Evolutionary conservation across 1,140 invertebrate genomes (phyloP).

Genomic region (Aphis gossypii): DNA sequence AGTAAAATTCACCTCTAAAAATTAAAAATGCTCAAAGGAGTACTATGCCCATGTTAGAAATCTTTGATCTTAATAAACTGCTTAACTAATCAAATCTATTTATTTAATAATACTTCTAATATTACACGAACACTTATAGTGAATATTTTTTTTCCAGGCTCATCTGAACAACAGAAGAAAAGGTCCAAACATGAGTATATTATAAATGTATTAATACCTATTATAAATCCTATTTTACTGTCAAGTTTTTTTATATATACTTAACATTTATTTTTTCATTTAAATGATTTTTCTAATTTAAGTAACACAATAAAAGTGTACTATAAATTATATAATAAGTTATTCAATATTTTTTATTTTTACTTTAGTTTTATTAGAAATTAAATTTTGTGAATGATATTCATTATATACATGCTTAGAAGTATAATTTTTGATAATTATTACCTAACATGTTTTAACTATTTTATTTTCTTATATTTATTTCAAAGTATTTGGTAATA

Average conservation of each 20-base stretch:
- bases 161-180: slow-evolving; percentile 72
- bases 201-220: slow-evolving; percentile 57
- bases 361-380: background rate
- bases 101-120: no score
- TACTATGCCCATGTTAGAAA: no score
- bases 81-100: background rate
- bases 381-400: background rate
- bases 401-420: background rate
- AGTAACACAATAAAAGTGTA: background rate
- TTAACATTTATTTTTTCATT: background rate
- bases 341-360: background rate
- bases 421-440: background rate
- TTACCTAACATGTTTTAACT: background rate
- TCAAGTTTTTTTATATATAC: background rate
- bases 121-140: no score
- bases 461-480: background rate
- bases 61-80: background rate
- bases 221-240: slow-evolving; percentile 28
- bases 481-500: background rate
- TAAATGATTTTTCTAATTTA: background rate
- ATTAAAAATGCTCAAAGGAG: no score
- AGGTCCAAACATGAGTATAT: slow-evolving; percentile 64
- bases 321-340: background rate
- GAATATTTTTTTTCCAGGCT: slow-evolving; percentile 62
- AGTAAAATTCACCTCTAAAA: no score